Evolutionary conservation across 1,140 invertebrate genomes (phyloP).

Genomic region (Eufriesea mexicana): DNA sequence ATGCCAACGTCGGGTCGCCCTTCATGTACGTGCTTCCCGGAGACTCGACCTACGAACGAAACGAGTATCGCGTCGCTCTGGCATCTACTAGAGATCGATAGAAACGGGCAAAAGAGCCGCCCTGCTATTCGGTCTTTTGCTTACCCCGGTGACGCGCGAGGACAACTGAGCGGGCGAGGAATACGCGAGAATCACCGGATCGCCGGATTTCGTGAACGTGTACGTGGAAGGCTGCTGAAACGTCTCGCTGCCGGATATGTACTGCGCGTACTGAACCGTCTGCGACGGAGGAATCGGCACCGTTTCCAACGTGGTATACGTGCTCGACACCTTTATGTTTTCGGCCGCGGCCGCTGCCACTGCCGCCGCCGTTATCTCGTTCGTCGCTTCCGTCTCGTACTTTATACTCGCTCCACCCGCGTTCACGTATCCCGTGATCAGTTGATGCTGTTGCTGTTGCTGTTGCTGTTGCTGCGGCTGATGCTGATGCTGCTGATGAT

Average conservation of each 20-base stretch:
- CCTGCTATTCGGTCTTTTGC: no score
- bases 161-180: conserved; percentile 73
- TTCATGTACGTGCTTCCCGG: conserved; percentile 79
- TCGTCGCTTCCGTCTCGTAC: conserved; percentile 55
- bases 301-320: conserved; percentile 79
- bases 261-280: conserved; percentile 76
- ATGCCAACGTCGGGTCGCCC: conserved; percentile 84
- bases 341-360: conserved; percentile 67
- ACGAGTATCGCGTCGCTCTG: not conserved
- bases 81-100: no score
- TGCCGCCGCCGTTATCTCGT: conserved; percentile 41
- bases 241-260: conserved; percentile 70
- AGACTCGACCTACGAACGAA: conserved; percentile 72
- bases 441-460: conserved; percentile 26
- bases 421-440: conserved; percentile 51
- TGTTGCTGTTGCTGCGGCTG: conserved; percentile 40
- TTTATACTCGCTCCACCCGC: conserved; percentile 30
- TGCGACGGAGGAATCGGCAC: conserved; percentile 74
- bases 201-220: conserved; percentile 73
- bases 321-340: conserved; percentile 75
- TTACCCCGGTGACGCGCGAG: conserved; percentile 72
- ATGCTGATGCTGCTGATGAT: conserved; percentile 34
- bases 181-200: conserved; percentile 71
- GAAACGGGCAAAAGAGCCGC: no score
- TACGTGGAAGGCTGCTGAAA: conserved; percentile 75